Evolutionary conservation across 2,888 invertebrate genomes (phyloP), one percentile per base, ranked within the genome.

Genomic region (Gandaritis pyraliata): DNA sequence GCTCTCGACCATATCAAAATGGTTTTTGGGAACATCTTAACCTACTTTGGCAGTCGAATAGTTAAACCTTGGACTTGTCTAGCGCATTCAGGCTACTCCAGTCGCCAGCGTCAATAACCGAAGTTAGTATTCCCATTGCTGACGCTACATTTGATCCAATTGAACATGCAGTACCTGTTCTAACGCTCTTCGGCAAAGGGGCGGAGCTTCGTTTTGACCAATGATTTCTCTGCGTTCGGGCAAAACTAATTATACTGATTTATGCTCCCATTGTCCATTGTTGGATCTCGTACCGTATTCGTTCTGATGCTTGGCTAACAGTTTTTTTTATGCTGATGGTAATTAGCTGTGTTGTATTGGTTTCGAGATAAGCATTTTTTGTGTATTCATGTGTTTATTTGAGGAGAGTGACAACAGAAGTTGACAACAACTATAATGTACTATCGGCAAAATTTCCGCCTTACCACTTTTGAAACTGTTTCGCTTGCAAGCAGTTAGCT

Each of bases 231-330:
- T 90, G 87, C 91, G 91, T 89, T 86, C 85, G 81, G 81, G 85
- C 91, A 94, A 94, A 95, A 95, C 96, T 96, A 96, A 96, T 96
- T 96, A 96, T 96, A 95, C 95, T 96, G 96, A 96, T 96, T 96
- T 96, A 96, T 96, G 95, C 95, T 93, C 94, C 96, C 95, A 96
- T 96, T 96, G 96, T 96, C 95, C 96, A 96, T 96, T 96, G 96
- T 96, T 95, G 94, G 93, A 93, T 92, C 93, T 92, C 93, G 89
- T 88, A 76, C 80, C 77, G 81, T 84, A 83, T 86, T 82, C 84
- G 77, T 74, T 75, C 77, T 60, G 66, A 65, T 56, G 43, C 43
- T 41, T 41, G 56, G 49, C 51, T 53, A 59, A 46, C 16, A 43
- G 52, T 58, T 64, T 59, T 64, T 65, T 66, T 69, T 64, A 2